Conservation (phyloP, 2,113 vertebrate genomes). For the Irena cyanogastra region DNA sequence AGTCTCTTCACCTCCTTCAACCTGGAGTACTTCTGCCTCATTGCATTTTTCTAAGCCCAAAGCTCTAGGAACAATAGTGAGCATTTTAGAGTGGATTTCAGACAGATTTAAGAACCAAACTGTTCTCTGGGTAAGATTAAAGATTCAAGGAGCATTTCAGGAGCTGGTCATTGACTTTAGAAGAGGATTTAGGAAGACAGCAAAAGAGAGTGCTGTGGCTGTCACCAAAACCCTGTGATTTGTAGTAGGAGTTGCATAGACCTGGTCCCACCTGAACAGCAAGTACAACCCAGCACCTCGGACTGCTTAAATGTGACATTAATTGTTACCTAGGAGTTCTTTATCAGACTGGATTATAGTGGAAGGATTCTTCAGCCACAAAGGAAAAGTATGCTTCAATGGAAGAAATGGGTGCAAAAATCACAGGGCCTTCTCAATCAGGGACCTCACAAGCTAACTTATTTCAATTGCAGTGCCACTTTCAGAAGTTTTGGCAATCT, state of each 20-base stretch:
- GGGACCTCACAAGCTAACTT: neutral
- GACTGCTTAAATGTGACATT: neutral
- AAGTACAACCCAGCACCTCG: neutral
- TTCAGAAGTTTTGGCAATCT: no score
- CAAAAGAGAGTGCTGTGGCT: neutral
- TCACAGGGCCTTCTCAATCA: neutral
- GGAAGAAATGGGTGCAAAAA: rapidly evolving
- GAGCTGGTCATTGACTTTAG: neutral
- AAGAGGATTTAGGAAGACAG: neutral
- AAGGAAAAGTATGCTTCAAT: neutral
- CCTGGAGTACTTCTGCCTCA: neutral
- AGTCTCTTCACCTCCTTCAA: neutral
- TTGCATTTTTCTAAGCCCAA: neutral
- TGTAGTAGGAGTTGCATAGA: neutral
- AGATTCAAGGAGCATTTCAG: neutral
- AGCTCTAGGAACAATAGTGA: neutral
- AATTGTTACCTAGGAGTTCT: neutral
- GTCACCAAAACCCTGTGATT: neutral
- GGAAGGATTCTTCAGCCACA: neutral
- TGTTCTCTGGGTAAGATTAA: neutral
- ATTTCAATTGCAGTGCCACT: neutral
- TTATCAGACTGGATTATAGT: neutral
- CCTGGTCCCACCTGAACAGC: neutral
- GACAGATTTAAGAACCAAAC: neutral
- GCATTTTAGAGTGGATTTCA: neutral